Percentiles rank a stretch among this genome's conserved stretches.
These are phyloP conservation scores for Myopa tessellatipennis DNA, from an alignment of 2,888 invertebrate species.

Conservation along the genomic window DNA sequence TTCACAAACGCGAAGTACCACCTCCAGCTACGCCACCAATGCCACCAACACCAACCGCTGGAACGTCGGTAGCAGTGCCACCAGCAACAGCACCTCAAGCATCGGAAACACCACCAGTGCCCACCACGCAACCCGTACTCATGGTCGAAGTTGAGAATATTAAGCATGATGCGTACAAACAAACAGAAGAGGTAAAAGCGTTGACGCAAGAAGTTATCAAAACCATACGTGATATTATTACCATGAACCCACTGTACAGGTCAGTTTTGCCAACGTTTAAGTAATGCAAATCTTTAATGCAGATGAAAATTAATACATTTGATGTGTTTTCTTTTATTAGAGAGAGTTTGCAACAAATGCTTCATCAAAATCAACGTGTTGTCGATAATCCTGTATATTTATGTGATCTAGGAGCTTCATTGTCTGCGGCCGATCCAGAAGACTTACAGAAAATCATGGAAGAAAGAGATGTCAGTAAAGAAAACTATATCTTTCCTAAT, in stretches of 20 bases:
- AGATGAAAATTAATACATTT: background rate
- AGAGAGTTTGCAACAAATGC: slow-evolving; percentile 97
- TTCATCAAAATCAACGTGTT: slow-evolving; percentile 95
- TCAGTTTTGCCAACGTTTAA: slow-evolving; percentile 54
- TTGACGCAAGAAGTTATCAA: slow-evolving; percentile 96
- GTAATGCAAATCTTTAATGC: no score
- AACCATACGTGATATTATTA: slow-evolving; percentile 96
- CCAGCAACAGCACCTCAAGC: slow-evolving; percentile 34
- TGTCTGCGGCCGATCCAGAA: slow-evolving; percentile 90
- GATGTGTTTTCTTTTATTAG: slow-evolving; percentile 68
- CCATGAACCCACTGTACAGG: slow-evolving; percentile 94
- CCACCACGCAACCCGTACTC: slow-evolving; percentile 72
- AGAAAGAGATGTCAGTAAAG: slow-evolving; percentile 87
- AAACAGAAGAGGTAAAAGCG: slow-evolving; percentile 96
- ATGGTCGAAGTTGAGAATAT: slow-evolving; percentile 97
- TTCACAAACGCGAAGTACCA: slow-evolving; percentile 58
- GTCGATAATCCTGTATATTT: slow-evolving; percentile 98
- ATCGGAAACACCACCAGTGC: background rate
- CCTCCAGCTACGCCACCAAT: slow-evolving; percentile 28
- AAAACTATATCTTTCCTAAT: background rate
- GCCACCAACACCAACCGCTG: slow-evolving; percentile 37
- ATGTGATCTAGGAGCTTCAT: slow-evolving; percentile 94
- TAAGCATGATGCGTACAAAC: slow-evolving; percentile 86
- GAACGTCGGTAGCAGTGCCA: slow-evolving; percentile 38
- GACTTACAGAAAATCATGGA: slow-evolving; percentile 94